A percentile compares a stretch with the other conserved stretches of the same genome.
Conservation (phyloP, 2,888 invertebrate genomes). For the Rhimphoctona megacephalus region DNA sequence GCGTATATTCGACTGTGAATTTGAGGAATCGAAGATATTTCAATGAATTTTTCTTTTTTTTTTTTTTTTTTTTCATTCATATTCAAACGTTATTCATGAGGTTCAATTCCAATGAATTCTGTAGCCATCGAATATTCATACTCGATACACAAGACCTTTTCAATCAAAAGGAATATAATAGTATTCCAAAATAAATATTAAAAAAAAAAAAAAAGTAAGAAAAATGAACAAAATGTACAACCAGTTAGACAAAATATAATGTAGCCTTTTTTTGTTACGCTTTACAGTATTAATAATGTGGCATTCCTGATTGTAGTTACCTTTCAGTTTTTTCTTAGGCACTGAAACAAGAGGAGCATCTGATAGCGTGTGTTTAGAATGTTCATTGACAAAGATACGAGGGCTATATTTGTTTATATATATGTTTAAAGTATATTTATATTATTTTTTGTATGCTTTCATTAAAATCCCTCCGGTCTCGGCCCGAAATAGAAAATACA, state of each 20-base stretch:
- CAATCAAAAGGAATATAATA: conserved; percentile 62
- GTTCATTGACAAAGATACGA: conserved; percentile 81
- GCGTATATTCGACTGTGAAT: background rate
- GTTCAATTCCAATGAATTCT: conserved; percentile 29
- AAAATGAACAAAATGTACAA: conserved; percentile 64
- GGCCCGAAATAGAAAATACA: conserved; percentile 32
- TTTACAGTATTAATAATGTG: conserved; percentile 77
- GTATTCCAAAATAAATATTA: conserved; percentile 15
- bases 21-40: too few species aligned
- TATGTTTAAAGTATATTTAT: conserved; percentile 53
- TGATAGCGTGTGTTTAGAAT: conserved; percentile 85
- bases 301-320: conserved; percentile 84
- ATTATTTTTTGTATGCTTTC: conserved; percentile 61
- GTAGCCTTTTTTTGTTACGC: conserved; percentile 74
- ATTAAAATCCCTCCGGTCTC: conserved; percentile 56
- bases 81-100: too few species aligned
- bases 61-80: background rate
- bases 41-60: background rate
- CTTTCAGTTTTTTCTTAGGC: conserved; percentile 92
- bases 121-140: conserved; percentile 46
- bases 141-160: conserved; percentile 68
- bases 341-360: conserved; percentile 91
- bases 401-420: conserved; percentile 57
- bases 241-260: conserved; percentile 73
- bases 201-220: conserved; percentile 65